These are phyloP conservation scores for Venustaconcha ellipsiformis DNA, from an alignment of 1,140 invertebrate species.

Conservation along the genomic window DNA sequence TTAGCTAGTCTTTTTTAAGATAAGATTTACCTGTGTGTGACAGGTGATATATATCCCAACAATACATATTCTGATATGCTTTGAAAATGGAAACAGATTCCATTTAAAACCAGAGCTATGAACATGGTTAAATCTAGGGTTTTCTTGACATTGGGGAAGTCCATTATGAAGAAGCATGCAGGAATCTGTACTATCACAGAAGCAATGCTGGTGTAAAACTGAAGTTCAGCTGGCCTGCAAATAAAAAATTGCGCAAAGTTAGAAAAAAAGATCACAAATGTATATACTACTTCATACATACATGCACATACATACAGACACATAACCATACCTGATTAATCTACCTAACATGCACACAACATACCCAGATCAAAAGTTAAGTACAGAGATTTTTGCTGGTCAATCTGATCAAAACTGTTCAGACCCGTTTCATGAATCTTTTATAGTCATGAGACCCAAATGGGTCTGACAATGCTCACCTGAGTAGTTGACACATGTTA, in stretches of 20 bases:
- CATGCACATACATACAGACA: no score
- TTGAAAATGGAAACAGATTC: slow-evolving; percentile 88
- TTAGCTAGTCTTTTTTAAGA: slow-evolving; percentile 75
- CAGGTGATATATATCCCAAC: slow-evolving; percentile 88
- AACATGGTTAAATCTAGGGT: slow-evolving; percentile 73
- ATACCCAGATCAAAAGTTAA: no score
- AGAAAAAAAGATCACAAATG: no score
- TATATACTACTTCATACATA: no score
- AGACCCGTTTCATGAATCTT: no score
- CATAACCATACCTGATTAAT: no score
- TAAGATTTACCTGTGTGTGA: slow-evolving; percentile 82
- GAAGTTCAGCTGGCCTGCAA: slow-evolving; percentile 83
- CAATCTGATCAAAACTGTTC: no score
- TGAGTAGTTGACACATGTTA: no score
- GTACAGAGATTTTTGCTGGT: no score
- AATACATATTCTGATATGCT: slow-evolving; percentile 88
- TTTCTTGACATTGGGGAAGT: slow-evolving; percentile 71
- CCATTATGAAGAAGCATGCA: slow-evolving; percentile 78
- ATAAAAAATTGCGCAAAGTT: slow-evolving; percentile 13
- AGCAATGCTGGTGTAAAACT: slow-evolving; percentile 87
- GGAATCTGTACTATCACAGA: slow-evolving; percentile 86
- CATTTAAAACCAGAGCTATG: slow-evolving; percentile 79
- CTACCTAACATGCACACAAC: no score
- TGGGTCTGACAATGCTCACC: no score
- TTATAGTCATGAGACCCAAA: no score